Evolutionary conservation across 1,140 invertebrate species (phyloP).

Genomic region (Alviniconcha marisindica): DNA sequence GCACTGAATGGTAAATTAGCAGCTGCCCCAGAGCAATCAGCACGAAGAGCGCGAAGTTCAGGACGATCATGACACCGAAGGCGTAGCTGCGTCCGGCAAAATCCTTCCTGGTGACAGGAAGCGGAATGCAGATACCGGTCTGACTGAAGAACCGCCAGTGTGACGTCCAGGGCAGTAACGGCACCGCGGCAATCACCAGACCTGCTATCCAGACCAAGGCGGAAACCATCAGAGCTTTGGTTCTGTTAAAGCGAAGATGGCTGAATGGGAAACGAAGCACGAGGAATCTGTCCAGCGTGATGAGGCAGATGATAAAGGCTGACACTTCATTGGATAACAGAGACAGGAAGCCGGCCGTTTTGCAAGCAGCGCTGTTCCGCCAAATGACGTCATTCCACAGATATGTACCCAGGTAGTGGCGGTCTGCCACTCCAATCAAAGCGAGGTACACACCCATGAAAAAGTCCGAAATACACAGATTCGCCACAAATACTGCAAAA

Average conservation of each 20-base stretch:
- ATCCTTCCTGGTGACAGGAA: neutral
- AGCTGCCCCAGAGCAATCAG: constrained; percentile 47
- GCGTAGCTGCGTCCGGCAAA: neutral
- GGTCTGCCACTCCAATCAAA: constrained; percentile 23
- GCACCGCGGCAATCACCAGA: neutral
- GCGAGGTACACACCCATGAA: constrained; percentile 55
- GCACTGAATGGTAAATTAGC: neutral
- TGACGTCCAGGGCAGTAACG: neutral
- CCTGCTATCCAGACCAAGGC: neutral
- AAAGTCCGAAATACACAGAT: constrained; percentile 62
- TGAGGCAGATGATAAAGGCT: constrained; percentile 21
- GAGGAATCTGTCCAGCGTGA: constrained; percentile 14
- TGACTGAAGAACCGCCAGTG: neutral
- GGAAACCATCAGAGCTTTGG: neutral
- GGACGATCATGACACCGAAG: constrained; percentile 21
- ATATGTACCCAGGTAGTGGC: constrained; percentile 33
- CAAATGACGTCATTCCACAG: constrained; percentile 45
- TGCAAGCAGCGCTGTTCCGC: constrained; percentile 5
- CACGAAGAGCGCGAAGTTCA: constrained; percentile 18
- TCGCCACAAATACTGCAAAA: constrained; percentile 53
- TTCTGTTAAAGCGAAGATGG: neutral
- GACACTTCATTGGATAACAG: neutral
- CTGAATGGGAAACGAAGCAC: constrained; percentile 27
- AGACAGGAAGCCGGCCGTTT: constrained; percentile 1
- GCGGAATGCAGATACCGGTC: constrained; percentile 27